phyloP scores from a whole-genome alignment of 2,113 vertebrate species.

The Scopus umbretta region DNA sequence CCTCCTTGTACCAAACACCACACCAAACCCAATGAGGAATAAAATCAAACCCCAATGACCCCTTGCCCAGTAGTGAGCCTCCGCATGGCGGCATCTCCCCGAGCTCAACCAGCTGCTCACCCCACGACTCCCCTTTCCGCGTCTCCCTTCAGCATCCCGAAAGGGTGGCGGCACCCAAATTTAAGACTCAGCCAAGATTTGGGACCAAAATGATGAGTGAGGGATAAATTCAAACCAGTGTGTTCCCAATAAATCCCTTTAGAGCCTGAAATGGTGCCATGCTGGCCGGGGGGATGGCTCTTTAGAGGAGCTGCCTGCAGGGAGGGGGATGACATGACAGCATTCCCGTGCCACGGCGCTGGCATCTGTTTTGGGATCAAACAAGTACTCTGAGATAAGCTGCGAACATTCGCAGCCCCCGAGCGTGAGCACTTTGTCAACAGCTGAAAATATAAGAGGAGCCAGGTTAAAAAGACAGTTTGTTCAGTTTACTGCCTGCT shows the following conservation, averaged over 20 bases:
- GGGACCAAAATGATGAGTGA: neutral
- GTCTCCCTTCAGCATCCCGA: neutral
- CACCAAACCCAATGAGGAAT: neutral
- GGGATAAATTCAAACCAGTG: neutral
- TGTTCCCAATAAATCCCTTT: neutral
- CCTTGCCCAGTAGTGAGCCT: neutral
- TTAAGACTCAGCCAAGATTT: neutral
- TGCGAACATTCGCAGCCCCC: neutral
- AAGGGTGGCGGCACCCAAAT: neutral
- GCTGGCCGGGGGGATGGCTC: accelerated
- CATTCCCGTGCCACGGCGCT: neutral
- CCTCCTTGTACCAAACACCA: neutral
- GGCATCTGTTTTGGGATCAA: neutral
- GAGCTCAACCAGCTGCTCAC: accelerated
- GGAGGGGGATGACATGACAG: neutral
- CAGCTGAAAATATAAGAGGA: neutral
- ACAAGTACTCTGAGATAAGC: neutral
- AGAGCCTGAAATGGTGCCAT: neutral
- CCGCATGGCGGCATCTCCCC: neutral
- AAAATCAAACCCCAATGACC: neutral
- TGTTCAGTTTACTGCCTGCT: neutral
- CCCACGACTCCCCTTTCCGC: accelerated
- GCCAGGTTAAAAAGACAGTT: neutral
- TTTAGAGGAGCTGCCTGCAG: neutral
- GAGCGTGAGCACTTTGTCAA: neutral